Conservation (phyloP, 2,797 vertebrate species). For the Synanceia verrucosa region DNA sequence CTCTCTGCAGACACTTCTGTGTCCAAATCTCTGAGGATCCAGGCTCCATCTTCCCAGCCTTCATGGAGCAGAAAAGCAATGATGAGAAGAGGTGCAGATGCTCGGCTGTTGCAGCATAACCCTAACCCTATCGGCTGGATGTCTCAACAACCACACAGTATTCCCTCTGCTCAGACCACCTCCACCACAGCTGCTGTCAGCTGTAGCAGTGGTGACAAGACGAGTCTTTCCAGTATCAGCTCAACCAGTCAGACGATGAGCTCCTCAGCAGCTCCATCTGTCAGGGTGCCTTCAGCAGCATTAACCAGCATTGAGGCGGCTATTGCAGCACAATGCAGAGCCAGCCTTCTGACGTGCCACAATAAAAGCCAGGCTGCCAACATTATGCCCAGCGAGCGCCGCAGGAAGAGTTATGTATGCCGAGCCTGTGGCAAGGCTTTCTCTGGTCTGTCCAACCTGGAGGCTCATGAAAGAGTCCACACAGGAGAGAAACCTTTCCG, state of each 20-base stretch:
- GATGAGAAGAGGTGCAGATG: constrained; percentile 18
- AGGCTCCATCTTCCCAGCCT: constrained; percentile 26
- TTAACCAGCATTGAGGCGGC: constrained; percentile 32
- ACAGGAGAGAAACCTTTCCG: constrained; percentile 80
- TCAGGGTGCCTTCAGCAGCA: constrained; percentile 9
- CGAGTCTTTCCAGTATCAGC: constrained; percentile 1
- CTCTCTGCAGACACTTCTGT: constrained; percentile 9
- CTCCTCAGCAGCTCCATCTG: constrained; percentile 8
- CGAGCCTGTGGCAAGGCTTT: constrained; percentile 79
- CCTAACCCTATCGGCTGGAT: neutral
- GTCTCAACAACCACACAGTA: constrained; percentile 1
- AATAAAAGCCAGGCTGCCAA: neutral
- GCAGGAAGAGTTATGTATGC: constrained; percentile 72
- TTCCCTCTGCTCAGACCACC: neutral
- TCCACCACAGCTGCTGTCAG: neutral
- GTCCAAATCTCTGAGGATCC: constrained; percentile 16
- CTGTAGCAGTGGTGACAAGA: neutral
- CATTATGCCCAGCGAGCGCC: constrained; percentile 15
- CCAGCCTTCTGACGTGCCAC: constrained; percentile 16
- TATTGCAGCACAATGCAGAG: constrained; percentile 29
- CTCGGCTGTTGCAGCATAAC: constrained; percentile 23
- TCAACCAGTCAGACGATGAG: constrained; percentile 21
- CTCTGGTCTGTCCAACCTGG: constrained; percentile 77
- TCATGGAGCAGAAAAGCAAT: constrained; percentile 45
- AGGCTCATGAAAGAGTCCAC: constrained; percentile 79